Conservation (phyloP, 2,113 vertebrate species). For the Opisthocomus hoazin region DNA sequence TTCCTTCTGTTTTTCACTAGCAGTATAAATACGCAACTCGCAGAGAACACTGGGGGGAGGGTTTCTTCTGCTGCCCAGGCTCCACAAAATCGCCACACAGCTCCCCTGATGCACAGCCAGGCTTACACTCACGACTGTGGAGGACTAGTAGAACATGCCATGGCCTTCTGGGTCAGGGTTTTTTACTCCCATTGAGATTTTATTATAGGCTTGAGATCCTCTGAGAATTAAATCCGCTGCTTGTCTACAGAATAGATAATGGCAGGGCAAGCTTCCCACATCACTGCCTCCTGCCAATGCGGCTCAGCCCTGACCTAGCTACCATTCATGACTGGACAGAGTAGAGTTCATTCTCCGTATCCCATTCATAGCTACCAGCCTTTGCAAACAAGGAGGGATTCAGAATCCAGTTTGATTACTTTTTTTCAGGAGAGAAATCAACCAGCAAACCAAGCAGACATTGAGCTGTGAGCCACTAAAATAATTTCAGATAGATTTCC, state of each 20-base stretch:
- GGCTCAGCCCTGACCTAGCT: constrained; percentile 29
- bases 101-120: background rate
- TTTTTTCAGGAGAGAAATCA: background rate
- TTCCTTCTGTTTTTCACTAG: constrained; percentile 41
- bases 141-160: constrained; percentile 11
- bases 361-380: constrained; percentile 21
- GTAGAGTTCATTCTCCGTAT: background rate
- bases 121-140: background rate
- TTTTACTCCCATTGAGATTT: constrained; percentile 34
- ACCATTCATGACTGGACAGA: constrained; percentile 38
- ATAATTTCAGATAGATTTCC: background rate
- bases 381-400: constrained; percentile 31
- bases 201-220: constrained; percentile 26
- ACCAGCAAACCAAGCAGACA: background rate
- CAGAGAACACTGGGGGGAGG: background rate
- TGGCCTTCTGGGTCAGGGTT: constrained; percentile 17
- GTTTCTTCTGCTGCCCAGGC: background rate
- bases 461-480: background rate
- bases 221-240: constrained; percentile 32
- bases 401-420: background rate
- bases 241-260: constrained; percentile 40
- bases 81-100: background rate
- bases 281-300: constrained; percentile 5
- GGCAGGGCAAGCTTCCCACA: constrained; percentile 44
- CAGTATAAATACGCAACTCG: background rate